Base-by-base conservation (phyloP, 1,140 invertebrate genomes). In the Drosophila nigrodunni region DNA sequence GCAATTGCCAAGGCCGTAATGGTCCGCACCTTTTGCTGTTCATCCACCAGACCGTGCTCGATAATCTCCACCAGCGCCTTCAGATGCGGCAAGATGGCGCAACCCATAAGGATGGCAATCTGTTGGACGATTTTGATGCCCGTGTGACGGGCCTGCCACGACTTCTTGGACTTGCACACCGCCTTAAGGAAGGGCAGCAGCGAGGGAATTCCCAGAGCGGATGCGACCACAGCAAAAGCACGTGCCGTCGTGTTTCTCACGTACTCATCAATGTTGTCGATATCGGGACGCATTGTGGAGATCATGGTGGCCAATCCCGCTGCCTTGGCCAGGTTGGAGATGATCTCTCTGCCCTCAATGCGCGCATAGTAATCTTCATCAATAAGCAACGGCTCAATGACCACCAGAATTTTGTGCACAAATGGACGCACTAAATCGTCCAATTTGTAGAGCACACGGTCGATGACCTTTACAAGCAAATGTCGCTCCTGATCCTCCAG, bases 221-320 rank as follows among this genome's bases (percentile, higher is more conserved):
- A 99, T 0, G 99, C 99, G 1, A 99, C 99, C 0, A 99, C 99
- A 44, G 99, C 99, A 93, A 99, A 99, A 0, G 99, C 99, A 85
- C 99, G 94, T 2, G 99, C 99, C 8, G 99, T 99, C 0, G 99
- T 99, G 93, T 99, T 99, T 92, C 99, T 94, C 0, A 99, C 99
- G 82, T 99, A 99, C 94, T 99, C 99, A 93, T 99, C 99, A 86
- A 99, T 99, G 92, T 99, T 99, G 92, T 99, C 99, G 91, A 99
- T 99, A 94, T 99, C 99, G 4, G 99, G 99, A 93, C 99, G 95
- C 99, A 99, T 99, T 0, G 99, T 99, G 0, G 99, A 99, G 86
- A 99, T 99, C 99, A 99, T 99, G 7, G 99, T 99, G 0, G 99
- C 99, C 30, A 99, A 94, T 69, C 99, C 99, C n/a, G 99, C 99